phyloP scores from a whole-genome alignment of 2,797 vertebrate genomes.

The Rhincodon typus region DNA sequence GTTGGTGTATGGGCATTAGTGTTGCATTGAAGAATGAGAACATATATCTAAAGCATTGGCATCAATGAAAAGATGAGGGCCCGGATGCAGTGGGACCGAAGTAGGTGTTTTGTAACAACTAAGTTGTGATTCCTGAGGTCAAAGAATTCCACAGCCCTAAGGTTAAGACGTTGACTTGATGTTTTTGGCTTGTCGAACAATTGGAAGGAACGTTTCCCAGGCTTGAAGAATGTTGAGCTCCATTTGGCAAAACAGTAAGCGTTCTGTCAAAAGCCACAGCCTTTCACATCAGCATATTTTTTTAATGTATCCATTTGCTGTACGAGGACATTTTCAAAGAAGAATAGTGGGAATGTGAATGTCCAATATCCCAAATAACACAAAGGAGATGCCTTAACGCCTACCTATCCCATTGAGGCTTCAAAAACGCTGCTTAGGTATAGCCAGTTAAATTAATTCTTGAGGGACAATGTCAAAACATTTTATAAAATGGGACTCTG shows the following conservation, averaged over 20 bases:
- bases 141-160: background rate
- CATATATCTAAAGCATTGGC: no score
- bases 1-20: no score
- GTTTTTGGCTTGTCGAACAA: background rate
- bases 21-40: background rate
- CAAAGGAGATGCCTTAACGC: background rate
- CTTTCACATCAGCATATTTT: background rate
- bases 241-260: background rate
- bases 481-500: background rate
- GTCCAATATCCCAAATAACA: background rate
- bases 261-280: background rate
- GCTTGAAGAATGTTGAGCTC: background rate
- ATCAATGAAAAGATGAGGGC: slow-evolving; percentile 62
- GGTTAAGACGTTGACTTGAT: background rate
- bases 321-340: background rate
- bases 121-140: background rate
- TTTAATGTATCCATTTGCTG: background rate
- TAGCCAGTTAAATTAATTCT: background rate
- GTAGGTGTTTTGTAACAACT: slow-evolving; percentile 57
- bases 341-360: background rate
- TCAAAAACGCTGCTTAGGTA: background rate
- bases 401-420: background rate
- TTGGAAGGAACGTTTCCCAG: background rate
- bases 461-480: slow-evolving; percentile 1
- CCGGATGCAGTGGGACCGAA: slow-evolving; percentile 86